phyloP scores from a whole-genome alignment of 2,888 invertebrate genomes.

The Thelaira solivaga region DNA sequence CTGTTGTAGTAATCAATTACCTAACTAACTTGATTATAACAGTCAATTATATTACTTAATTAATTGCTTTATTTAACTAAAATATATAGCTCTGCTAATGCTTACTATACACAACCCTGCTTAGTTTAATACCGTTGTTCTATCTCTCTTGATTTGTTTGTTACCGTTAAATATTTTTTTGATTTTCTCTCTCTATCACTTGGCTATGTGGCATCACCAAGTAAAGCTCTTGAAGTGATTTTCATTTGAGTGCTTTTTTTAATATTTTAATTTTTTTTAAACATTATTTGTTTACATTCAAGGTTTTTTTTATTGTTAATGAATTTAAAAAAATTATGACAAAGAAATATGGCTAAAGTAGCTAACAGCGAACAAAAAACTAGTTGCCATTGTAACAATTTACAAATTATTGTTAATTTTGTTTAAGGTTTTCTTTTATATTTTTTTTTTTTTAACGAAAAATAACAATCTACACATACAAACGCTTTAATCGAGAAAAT shows the following conservation, averaged over 20 bases:
- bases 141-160: too few species aligned
- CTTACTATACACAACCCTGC: too few species aligned
- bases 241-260: neutral
- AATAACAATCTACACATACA: conserved; percentile 70
- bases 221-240: neutral
- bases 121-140: too few species aligned
- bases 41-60: too few species aligned
- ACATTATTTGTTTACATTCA: conserved; percentile 10
- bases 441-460: conserved; percentile 2
- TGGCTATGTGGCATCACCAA: neutral
- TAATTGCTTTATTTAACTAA: too few species aligned
- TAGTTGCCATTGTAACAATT: conserved; percentile 71
- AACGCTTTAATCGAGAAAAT: conserved; percentile 75
- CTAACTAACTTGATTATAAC: too few species aligned
- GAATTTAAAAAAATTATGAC: conserved; percentile 14
- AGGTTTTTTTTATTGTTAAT: neutral
- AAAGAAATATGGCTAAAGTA: neutral
- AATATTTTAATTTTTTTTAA: neutral
- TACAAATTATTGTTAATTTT: conserved; percentile 64
- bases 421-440: too few species aligned
- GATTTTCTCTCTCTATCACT: too few species aligned
- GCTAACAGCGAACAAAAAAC: conserved; percentile 62
- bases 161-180: too few species aligned
- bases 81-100: too few species aligned
- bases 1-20: too few species aligned